A percentile compares a stretch with the other conserved stretches of the same genome.
phyloP scores from a whole-genome alignment of 2,888 invertebrate genomes.

The Drosophila prostipennis region DNA sequence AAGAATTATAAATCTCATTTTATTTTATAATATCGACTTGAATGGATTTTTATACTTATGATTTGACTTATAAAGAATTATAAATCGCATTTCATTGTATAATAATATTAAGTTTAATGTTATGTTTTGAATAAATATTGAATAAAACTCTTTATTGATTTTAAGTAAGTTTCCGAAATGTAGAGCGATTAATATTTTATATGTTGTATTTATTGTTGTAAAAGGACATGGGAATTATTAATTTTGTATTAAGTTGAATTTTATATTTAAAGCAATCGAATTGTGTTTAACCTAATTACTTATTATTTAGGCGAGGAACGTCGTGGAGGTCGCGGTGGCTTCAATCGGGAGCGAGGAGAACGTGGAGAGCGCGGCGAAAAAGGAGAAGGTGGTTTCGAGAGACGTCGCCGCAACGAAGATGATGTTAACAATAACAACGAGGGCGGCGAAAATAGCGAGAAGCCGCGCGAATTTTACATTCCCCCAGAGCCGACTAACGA shows the following conservation, averaged over 20 bases:
- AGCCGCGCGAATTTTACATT: conserved; percentile 88
- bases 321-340: conserved; percentile 39
- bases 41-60: no score
- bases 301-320: conserved; percentile 41
- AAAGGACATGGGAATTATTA: neutral
- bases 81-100: no score
- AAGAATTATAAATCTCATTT: no score
- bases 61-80: no score
- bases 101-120: no score
- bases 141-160: no score
- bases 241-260: neutral
- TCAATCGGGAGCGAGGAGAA: conserved; percentile 25
- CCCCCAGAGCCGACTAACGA: conserved; percentile 91
- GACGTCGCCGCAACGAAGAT: conserved; percentile 50
- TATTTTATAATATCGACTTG: no score
- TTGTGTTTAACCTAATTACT: neutral
- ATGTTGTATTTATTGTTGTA: neutral
- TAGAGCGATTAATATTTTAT: neutral
- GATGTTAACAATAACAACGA: conserved; percentile 59
- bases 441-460: conserved; percentile 82
- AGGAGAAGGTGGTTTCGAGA: conserved; percentile 45
- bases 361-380: conserved; percentile 8
- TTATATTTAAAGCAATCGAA: neutral
- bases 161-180: no score
- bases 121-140: no score